Conservation (phyloP, 2,113 vertebrate genomes). For the Corythornis cristatus region DNA sequence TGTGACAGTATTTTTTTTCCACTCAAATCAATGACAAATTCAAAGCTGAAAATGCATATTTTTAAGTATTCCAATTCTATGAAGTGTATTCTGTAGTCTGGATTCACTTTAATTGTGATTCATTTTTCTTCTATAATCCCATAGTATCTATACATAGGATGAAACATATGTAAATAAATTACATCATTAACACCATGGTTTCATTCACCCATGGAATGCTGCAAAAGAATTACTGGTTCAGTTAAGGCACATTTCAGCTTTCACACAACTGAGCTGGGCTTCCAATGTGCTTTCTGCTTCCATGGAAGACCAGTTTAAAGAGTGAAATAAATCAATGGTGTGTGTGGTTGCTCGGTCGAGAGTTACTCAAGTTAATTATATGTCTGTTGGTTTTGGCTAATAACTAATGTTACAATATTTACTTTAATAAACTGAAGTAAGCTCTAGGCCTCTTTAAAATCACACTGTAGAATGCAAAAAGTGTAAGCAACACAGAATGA, state of each 20-base stretch:
- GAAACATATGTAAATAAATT: neutral
- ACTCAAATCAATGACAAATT: neutral
- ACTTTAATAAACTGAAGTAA: conserved; percentile 45
- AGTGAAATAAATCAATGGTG: neutral
- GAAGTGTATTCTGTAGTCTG: neutral
- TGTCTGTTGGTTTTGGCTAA: conserved; percentile 49
- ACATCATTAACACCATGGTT: neutral
- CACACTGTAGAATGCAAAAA: neutral
- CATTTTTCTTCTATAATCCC: neutral
- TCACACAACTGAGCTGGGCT: rapidly evolving
- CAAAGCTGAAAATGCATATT: neutral
- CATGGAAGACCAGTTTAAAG: neutral
- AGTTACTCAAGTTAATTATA: conserved; percentile 47
- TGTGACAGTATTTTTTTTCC: neutral
- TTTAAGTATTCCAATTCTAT: neutral
- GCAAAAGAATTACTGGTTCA: neutral
- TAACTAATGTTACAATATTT: conserved; percentile 34
- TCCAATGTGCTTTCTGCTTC: neutral
- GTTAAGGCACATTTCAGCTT: neutral
- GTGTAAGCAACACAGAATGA: neutral
- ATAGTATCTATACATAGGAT: neutral
- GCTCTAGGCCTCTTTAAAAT: conserved; percentile 26
- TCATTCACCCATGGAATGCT: neutral
- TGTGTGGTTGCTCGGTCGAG: neutral
- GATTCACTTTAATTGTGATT: neutral